phyloP scores from a whole-genome alignment of 1,140 invertebrate species.

The Drosophila obscura region DNA sequence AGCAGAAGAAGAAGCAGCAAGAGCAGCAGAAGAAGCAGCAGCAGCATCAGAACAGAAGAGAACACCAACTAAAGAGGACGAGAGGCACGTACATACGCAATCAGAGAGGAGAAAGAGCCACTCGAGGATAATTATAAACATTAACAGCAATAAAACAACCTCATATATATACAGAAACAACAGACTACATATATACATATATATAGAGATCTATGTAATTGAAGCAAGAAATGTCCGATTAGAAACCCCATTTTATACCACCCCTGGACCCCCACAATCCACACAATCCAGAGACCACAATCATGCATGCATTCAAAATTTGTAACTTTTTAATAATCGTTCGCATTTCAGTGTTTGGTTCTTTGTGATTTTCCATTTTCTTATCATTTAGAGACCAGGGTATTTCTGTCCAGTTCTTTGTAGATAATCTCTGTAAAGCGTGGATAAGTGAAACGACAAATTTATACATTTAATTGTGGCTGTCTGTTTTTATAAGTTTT shows the following conservation, averaged over 20 bases:
- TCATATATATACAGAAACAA: conserved; percentile 27
- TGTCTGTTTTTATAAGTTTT: conserved; percentile 30
- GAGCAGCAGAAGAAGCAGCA: conserved; percentile 3
- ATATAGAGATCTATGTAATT: conserved; percentile 35
- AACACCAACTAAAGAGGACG: too few species aligned
- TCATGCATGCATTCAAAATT: too few species aligned
- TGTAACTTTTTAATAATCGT: too few species aligned
- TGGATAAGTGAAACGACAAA: conserved; percentile 1
- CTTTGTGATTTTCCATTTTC: background rate
- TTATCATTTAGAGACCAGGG: too few species aligned
- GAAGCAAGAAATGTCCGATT: conserved; percentile 35
- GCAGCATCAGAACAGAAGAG: too few species aligned
- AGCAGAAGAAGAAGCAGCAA: conserved; percentile 25
- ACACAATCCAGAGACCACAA: too few species aligned
- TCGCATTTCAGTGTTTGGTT: conserved; percentile 8
- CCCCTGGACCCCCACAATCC: too few species aligned
- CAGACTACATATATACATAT: conserved; percentile 31
- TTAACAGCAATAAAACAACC: conserved; percentile 36
- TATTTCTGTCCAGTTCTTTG: conserved; percentile 5
- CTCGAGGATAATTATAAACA: conserved; percentile 16
- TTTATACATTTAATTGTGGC: conserved; percentile 31
- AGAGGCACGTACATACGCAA: too few species aligned
- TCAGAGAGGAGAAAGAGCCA: too few species aligned
- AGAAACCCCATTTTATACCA: conserved; percentile 17
- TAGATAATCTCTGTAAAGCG: conserved; percentile 33